Percentiles rank a stretch among this genome's conserved stretches.
Conservation (phyloP, 2,888 invertebrate genomes). For the Listrodromus nycthemerus region DNA sequence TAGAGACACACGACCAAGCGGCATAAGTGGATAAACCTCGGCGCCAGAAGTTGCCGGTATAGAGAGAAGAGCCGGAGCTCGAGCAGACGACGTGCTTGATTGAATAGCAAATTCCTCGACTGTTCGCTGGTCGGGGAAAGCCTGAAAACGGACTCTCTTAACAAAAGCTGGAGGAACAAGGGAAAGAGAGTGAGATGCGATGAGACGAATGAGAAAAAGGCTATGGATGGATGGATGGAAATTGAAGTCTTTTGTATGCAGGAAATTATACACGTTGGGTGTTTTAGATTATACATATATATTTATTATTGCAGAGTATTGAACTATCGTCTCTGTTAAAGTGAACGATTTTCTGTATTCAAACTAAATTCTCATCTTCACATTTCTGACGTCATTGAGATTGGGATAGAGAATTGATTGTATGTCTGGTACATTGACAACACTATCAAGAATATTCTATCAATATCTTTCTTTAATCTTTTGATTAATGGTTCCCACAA, state of each 20-base stretch:
- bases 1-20: slow-evolving; percentile 59
- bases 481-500: too few species aligned
- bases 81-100: slow-evolving; percentile 58
- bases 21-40: slow-evolving; percentile 69
- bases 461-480: too few species aligned
- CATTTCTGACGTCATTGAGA: too few species aligned
- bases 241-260: neutral
- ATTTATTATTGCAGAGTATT: neutral
- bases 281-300: neutral
- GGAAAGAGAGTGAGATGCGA: neutral
- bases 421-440: too few species aligned
- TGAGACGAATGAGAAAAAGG: neutral
- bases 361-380: too few species aligned
- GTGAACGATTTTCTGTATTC: too few species aligned
- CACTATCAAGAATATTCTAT: too few species aligned
- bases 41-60: slow-evolving; percentile 58
- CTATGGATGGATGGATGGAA: neutral
- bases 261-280: neutral
- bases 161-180: neutral
- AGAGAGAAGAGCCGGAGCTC: slow-evolving; percentile 1
- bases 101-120: slow-evolving; percentile 64
- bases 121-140: slow-evolving; percentile 27
- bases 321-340: neutral
- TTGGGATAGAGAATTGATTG: too few species aligned
- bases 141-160: slow-evolving; percentile 25